These are phyloP conservation scores for Cerastoderma edule DNA, from an alignment of 2,888 invertebrate species.

Conservation along the genomic window DNA sequence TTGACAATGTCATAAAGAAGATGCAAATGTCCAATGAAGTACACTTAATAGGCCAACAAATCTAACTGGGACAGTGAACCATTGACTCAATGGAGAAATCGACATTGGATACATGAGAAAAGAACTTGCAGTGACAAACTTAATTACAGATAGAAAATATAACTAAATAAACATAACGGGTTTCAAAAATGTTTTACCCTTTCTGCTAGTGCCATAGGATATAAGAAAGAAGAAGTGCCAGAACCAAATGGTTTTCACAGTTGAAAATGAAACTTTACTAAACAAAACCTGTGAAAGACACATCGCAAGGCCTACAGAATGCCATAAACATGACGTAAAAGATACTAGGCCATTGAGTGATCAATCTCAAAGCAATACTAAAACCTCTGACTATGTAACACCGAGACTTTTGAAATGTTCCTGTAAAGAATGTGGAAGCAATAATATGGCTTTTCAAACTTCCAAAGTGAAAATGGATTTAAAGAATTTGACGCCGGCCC, in stretches of 20 bases:
- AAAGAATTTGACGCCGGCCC: constrained; percentile 67
- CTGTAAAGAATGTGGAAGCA: neutral
- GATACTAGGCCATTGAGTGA: neutral
- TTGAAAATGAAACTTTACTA: constrained; percentile 22
- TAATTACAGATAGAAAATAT: no score
- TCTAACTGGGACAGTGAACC: no score
- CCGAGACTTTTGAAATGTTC: neutral
- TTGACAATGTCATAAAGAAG: no score
- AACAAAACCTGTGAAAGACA: neutral
- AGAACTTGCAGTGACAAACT: no score
- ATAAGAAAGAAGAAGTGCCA: neutral
- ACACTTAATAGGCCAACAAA: no score
- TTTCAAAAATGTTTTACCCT: no score
- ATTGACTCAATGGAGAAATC: no score
- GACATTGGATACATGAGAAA: no score
- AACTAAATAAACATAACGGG: no score
- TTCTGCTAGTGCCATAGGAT: no score
- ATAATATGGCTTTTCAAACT: constrained; percentile 59
- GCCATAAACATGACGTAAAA: constrained; percentile 24
- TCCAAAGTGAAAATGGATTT: constrained; percentile 54
- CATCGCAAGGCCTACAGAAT: neutral
- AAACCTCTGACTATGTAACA: neutral
- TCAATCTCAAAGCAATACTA: constrained; percentile 4
- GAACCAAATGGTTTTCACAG: constrained; percentile 42
- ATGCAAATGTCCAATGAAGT: no score